Conservation (phyloP, 2,888 invertebrate genomes). For the Drosophila acutilabella region DNA sequence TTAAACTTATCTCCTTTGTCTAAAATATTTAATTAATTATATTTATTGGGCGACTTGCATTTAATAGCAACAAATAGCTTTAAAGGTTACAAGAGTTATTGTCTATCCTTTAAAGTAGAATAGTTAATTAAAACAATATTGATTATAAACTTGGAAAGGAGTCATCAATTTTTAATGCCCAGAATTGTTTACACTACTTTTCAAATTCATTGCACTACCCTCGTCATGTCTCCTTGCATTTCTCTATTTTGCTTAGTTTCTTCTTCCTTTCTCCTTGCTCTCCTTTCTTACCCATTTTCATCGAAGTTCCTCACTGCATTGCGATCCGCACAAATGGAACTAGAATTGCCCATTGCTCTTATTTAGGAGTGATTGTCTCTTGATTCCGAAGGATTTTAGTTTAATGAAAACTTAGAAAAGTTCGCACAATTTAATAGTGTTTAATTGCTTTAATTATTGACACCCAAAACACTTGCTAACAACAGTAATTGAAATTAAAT, state of each 20-base stretch:
- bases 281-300: conserved; percentile 80
- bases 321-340: conserved; percentile 83
- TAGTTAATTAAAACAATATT: too few species aligned
- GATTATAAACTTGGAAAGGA: too few species aligned
- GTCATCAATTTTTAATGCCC: too few species aligned
- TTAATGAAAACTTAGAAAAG: not conserved
- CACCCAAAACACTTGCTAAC: conserved; percentile 2
- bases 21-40: too few species aligned
- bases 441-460: conserved; percentile 26
- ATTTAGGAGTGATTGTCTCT: conserved; percentile 1
- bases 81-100: too few species aligned
- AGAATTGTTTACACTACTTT: too few species aligned
- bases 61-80: too few species aligned
- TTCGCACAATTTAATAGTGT: not conserved
- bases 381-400: not conserved
- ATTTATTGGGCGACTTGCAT: too few species aligned
- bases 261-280: not conserved
- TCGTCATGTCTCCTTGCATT: conserved; percentile 1
- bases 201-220: not conserved
- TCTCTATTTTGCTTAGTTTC: not conserved
- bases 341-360: conserved; percentile 82
- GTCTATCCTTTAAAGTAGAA: too few species aligned
- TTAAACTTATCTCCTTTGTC: too few species aligned
- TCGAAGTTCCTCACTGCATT: conserved; percentile 78
- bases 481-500: not conserved